Conservation (phyloP, 1,140 invertebrate genomes). For the Dreissena polymorpha region DNA sequence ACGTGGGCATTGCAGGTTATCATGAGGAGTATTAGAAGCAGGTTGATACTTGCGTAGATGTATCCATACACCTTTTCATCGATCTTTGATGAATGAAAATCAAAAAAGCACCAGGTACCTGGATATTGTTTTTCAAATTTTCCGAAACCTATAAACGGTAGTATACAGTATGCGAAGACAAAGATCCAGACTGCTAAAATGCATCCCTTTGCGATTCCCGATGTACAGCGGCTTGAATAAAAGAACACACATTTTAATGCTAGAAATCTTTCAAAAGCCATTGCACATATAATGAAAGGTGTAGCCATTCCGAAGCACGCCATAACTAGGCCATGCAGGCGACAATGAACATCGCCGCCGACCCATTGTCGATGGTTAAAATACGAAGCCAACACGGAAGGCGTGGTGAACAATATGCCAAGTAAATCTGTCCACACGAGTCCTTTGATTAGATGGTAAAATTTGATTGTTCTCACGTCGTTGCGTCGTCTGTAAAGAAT, state of each 20-base stretch:
- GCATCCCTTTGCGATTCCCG: slow-evolving; percentile 66
- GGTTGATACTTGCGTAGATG: slow-evolving; percentile 71
- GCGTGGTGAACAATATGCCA: slow-evolving; percentile 78
- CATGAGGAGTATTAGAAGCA: slow-evolving; percentile 73
- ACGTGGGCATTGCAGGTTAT: slow-evolving; percentile 75
- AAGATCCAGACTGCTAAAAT: slow-evolving; percentile 74
- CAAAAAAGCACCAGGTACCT: slow-evolving; percentile 79
- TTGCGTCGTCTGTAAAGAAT: slow-evolving; percentile 68
- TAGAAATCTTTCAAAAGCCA: slow-evolving; percentile 79
- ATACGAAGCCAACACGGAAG: slow-evolving; percentile 76
- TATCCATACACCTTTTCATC: slow-evolving; percentile 69
- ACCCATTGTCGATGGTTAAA: too few relatives aligned
- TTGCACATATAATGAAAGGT: slow-evolving; percentile 78
- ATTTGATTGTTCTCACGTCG: slow-evolving; percentile 70
- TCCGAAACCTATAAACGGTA: slow-evolving; percentile 79
- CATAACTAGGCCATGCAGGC: slow-evolving; percentile 78
- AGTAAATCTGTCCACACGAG: slow-evolving; percentile 79
- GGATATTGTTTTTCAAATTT: slow-evolving; percentile 78
- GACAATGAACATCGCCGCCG: slow-evolving; percentile 73
- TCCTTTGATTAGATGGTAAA: slow-evolving; percentile 78
- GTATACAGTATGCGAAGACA: slow-evolving; percentile 71
- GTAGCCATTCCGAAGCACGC: slow-evolving; percentile 77
- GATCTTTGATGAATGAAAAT: slow-evolving; percentile 74
- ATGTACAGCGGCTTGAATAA: slow-evolving; percentile 77
- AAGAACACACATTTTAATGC: slow-evolving; percentile 78